Evolutionary conservation across 2,888 invertebrate species (phyloP).

Genomic region (Dascillus cervinus): DNA sequence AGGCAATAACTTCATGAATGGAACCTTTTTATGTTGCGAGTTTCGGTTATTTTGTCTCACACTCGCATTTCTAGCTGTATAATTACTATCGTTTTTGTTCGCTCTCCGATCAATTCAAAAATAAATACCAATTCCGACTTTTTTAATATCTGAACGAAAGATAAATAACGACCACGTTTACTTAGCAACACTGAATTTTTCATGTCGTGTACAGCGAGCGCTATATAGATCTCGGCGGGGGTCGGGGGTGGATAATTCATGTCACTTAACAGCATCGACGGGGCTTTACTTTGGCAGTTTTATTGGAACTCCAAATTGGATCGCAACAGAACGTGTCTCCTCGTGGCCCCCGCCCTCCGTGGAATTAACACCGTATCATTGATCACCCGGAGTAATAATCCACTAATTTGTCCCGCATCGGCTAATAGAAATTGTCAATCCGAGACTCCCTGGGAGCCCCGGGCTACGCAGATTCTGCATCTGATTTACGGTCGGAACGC

Average conservation of each 20-base stretch:
- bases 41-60: slow-evolving; percentile 17
- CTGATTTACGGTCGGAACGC: slow-evolving; percentile 38
- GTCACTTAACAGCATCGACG: slow-evolving; percentile 46
- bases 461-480: slow-evolving; percentile 27
- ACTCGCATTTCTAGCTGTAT: slow-evolving; percentile 15
- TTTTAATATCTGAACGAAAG: neutral
- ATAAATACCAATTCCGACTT: slow-evolving; percentile 9
- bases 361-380: slow-evolving; percentile 42
- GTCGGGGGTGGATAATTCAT: slow-evolving; percentile 41
- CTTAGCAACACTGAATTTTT: slow-evolving; percentile 38
- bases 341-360: slow-evolving; percentile 17
- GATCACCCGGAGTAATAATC: slow-evolving; percentile 44
- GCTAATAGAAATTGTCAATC: slow-evolving; percentile 41
- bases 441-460: slow-evolving; percentile 18
- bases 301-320: slow-evolving; percentile 46
- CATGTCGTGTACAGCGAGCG: slow-evolving; percentile 38
- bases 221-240: slow-evolving; percentile 27
- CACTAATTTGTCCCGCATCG: slow-evolving; percentile 42
- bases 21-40: slow-evolving; percentile 14
- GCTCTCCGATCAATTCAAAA: slow-evolving; percentile 15
- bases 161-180: neutral
- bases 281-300: slow-evolving; percentile 45
- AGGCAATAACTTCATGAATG: slow-evolving; percentile 29
- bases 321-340: slow-evolving; percentile 37
- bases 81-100: slow-evolving; percentile 16